These are phyloP conservation scores for Neoascia interrupta DNA, from an alignment of 2,888 invertebrate genomes.

Conservation along the genomic window DNA sequence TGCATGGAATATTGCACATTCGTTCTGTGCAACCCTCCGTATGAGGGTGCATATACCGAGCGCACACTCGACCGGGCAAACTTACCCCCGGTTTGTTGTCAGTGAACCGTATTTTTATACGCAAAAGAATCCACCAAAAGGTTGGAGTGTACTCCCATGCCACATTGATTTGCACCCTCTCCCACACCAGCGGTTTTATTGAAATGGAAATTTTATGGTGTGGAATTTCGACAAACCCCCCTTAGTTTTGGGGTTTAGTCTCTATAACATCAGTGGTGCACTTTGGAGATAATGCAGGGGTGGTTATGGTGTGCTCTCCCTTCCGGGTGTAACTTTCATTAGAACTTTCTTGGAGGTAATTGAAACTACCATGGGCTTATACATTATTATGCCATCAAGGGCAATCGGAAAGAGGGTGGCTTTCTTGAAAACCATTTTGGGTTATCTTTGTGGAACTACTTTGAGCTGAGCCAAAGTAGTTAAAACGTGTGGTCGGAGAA, in stretches of 20 bases:
- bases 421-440: not conserved
- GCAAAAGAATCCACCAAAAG: conserved; percentile 7
- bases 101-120: conserved; percentile 50
- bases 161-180: conserved; percentile 17
- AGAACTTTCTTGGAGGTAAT: conserved; percentile 25
- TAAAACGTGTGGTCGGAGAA: conserved; percentile 7
- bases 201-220: conserved; percentile 41
- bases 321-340: conserved; percentile 26
- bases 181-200: not conserved
- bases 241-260: not conserved
- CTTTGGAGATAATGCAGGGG: conserved; percentile 10
- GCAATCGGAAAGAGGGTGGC: conserved; percentile 2
- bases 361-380: conserved; percentile 31
- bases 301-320: not conserved
- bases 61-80: conserved; percentile 56
- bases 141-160: conserved; percentile 8
- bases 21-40: conserved; percentile 16
- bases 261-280: no score
- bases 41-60: no score
- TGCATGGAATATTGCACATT: conserved; percentile 30
- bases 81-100: conserved; percentile 55
- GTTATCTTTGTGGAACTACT: not conserved
- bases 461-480: not conserved
- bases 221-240: conserved; percentile 37
- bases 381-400: conserved; percentile 38